Evolutionary conservation across 2,797 vertebrate species (phyloP), one percentile per base, ranked within the genome.

Genomic region (Bradypus variegatus): DNA sequence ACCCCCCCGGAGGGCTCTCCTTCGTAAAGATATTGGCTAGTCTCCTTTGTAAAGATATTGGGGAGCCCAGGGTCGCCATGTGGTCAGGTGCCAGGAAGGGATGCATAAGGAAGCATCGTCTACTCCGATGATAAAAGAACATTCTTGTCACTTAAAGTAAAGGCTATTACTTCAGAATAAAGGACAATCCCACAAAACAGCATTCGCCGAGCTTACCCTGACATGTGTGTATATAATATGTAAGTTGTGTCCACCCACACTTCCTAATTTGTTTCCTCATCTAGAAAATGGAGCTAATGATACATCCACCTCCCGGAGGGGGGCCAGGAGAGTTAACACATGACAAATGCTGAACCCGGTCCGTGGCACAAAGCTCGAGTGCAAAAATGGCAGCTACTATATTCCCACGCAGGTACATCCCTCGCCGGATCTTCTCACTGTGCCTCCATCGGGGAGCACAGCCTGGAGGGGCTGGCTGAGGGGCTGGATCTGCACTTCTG

Each of bases 331-430:
- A 29, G 45, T 25, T 1, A 60, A 60, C 19, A 8, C 53, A 13
- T 1, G 12, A 45, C 27, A 11, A n/a, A 1, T 6, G 38, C 6
- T 21, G 4, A 16, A 33, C 60, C 89, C 62, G 33, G 38, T 19
- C 13, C 50, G 27, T 6, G 1, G 33, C 11, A 31, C 7, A 1
- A 0, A 53, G 10, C 0, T 13, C 7, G 55, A 29, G n/a, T 18
- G 1, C n/a, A 25, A 12, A 41, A 8, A 5, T 0, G 8, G 19
- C 38, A 2, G 53, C 13, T 16, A 7, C 81, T 11, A 12, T 9
- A 15, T 2, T n/a, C 23, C 21, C 45, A 45, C 36, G 23, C 75
- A 4, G 8, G 38, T 1, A 5, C 9, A 14, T 12, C 27, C 70
- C 31, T 73, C 31, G 0, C 31, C 0, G 53, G 6, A 16, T 14